These are phyloP conservation scores for Atta texana DNA, from an alignment of 1,140 invertebrate genomes.

Conservation along the genomic window DNA sequence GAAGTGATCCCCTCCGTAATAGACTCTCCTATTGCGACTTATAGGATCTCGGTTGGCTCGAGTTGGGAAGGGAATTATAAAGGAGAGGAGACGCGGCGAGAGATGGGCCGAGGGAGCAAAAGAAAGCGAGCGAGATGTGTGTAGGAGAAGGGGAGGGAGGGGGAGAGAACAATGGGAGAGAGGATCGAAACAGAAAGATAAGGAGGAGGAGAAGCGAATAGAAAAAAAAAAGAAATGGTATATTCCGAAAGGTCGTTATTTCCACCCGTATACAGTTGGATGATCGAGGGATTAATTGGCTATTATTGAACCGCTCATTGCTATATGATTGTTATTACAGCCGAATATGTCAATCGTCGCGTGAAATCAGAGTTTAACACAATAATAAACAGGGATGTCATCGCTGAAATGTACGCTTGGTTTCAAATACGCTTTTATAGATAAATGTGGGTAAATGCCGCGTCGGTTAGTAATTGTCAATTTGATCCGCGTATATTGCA, in stretches of 20 bases:
- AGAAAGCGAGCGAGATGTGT: constrained; percentile 38
- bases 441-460: constrained; percentile 58
- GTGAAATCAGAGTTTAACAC: constrained; percentile 55
- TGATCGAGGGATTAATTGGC: constrained; percentile 55
- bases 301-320: constrained; percentile 56
- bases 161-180: neutral
- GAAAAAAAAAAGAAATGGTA: neutral
- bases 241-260: constrained; percentile 33
- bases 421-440: constrained; percentile 57
- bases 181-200: constrained; percentile 52
- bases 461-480: constrained; percentile 64
- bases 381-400: constrained; percentile 64
- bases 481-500: constrained; percentile 64
- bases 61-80: constrained; percentile 74
- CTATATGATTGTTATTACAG: constrained; percentile 36
- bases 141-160: neutral
- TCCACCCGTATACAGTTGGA: neutral
- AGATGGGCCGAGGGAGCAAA: constrained; percentile 23
- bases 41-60: constrained; percentile 77
- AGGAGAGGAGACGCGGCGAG: constrained; percentile 53
- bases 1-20: constrained; percentile 77
- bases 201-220: constrained; percentile 3
- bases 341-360: constrained; percentile 49
- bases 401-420: constrained; percentile 57
- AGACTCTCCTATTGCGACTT: constrained; percentile 78